phyloP scores from a whole-genome alignment of 2,113 vertebrate genomes.

The Scolopax mira region DNA sequence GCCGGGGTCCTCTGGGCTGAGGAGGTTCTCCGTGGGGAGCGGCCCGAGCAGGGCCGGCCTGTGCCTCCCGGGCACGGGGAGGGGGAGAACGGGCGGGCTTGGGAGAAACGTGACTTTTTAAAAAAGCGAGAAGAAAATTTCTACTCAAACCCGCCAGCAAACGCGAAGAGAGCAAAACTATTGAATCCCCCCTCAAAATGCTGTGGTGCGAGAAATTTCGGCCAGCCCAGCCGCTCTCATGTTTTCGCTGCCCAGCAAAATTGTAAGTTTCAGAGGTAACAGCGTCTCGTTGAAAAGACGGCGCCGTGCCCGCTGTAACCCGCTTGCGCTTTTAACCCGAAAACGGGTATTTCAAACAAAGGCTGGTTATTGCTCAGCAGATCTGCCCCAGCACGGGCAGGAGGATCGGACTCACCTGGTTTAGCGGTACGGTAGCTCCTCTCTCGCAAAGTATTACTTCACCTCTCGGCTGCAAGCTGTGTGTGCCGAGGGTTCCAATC shows the following conservation, averaged over 20 bases:
- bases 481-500: not conserved
- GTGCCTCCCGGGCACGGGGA: not conserved
- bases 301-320: accelerated
- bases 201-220: not conserved
- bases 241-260: not conserved
- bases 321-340: accelerated
- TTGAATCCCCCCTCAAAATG: not conserved
- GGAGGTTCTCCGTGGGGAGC: not conserved
- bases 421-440: accelerated
- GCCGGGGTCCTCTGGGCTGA: too few species aligned
- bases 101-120: not conserved
- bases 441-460: accelerated
- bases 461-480: accelerated
- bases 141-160: not conserved
- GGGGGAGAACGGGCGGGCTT: accelerated
- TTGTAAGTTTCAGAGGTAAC: not conserved
- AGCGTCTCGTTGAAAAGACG: not conserved
- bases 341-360: accelerated
- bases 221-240: not conserved
- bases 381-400: accelerated
- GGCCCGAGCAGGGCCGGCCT: not conserved
- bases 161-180: not conserved
- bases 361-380: accelerated
- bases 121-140: not conserved
- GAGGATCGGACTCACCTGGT: accelerated